phyloP scores from a whole-genome alignment of 2,888 invertebrate species.

The Gymnoscelis rufifasciata region DNA sequence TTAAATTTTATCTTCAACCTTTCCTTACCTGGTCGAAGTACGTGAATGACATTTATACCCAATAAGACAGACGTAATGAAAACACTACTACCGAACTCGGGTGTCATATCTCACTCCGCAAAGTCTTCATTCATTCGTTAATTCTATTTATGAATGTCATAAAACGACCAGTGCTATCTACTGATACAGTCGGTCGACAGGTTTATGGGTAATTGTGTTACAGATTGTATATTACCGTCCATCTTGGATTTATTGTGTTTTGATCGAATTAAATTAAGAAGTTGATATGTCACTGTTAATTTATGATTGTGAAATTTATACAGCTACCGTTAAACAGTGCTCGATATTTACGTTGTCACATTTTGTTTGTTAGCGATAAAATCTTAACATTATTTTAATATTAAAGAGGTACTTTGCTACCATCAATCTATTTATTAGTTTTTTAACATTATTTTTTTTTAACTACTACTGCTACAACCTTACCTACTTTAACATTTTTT shows the following conservation, averaged over 20 bases:
- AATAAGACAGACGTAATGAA: too few species aligned
- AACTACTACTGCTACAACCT: too few species aligned
- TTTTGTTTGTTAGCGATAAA: background rate
- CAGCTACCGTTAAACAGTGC: constrained; percentile 7
- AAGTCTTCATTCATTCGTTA: constrained; percentile 44
- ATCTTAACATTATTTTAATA: too few species aligned
- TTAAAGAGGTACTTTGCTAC: too few species aligned
- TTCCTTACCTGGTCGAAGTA: too few species aligned
- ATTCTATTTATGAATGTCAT: constrained; percentile 55
- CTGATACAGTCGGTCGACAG: constrained; percentile 40
- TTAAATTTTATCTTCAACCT: too few species aligned
- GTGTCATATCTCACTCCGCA: constrained; percentile 34
- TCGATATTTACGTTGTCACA: constrained; percentile 1
- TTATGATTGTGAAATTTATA: constrained; percentile 15
- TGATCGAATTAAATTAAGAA: constrained; percentile 23
- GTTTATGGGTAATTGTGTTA: constrained; percentile 43
- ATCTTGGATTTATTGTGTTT: constrained; percentile 35
- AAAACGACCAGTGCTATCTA: constrained; percentile 38
- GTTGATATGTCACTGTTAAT: constrained; percentile 19
- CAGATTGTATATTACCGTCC: constrained; percentile 30
- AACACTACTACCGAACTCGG: too few species aligned
- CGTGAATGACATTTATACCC: too few species aligned
- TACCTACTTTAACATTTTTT: too few species aligned
- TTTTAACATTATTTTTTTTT: too few species aligned
- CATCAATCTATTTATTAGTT: too few species aligned